Base-by-base conservation (phyloP, 2,888 invertebrate species). In the Chesias legatella region DNA sequence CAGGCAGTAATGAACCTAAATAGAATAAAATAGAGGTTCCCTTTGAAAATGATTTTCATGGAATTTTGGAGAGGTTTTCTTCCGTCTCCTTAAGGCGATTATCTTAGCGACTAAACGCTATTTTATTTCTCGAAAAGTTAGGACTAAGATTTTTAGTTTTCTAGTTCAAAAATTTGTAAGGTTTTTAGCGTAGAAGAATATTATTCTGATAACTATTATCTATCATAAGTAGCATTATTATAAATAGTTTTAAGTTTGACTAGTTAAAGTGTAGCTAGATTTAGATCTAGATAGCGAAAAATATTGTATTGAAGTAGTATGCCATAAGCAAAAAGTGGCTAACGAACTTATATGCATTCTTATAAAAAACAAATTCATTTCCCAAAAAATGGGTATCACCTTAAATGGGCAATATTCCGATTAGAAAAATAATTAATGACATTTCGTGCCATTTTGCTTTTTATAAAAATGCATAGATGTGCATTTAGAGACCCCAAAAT, bases 171-270 rank as follows among this genome's bases (percentile, higher is more conserved):
- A 79, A 77, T 74, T 81, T 78, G 74, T 81, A 73, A 79, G 71
- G 70, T 75, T 73, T 77, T 76, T 81, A 85, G 82, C 80, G 75
- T 86, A 85, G 86, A 86, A 86, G 86, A 86, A 86, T 85, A 86
- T 66, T 77, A 73, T 70, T 80, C 77, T 74, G 63, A 74, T 78
- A 80, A 81, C 74, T 79, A 79, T 81, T 78, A 75, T 66, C 68
- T 77, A 74, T 69, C 68, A 49, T 60, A 53, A 33, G 13, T 35
- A 60, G n/a, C 63, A 66, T 67, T 63, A 66, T 69, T 63, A 72
- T 69, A 73, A 71, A 72, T 79, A 79, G 65, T 67, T 67, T 70
- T 63, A 77, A 79, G 74, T 70, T 59, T 51, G 47, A 64, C 57
- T 61, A 76, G 71, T 67, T 73, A 73, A 76, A 75, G 70, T 72